Evolutionary conservation across 1,140 invertebrate genomes (phyloP), one percentile per base, ranked within the genome.

Genomic region (Micrasema longulum): DNA sequence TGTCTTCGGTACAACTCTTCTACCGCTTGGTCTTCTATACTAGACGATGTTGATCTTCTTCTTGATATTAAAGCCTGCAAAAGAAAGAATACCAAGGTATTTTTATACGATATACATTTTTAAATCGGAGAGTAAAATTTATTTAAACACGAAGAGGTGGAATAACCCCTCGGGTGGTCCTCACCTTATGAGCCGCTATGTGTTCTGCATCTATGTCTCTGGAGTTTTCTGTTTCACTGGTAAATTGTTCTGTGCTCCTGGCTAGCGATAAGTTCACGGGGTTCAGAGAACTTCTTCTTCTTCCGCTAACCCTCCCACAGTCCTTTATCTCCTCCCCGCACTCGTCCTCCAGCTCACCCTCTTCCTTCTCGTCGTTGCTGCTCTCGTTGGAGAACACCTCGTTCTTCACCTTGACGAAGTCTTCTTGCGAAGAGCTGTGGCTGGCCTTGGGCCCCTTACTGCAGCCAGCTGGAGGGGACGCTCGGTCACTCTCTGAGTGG

Each of bases 201-300:
- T 36, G n/a, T 41, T 67, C 69, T 14, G 63, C 55, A 50, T 83
- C 80, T 45, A 76, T 71, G 43, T 78, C 77, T 43, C 80, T 71
- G 16, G 77, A 78, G 43, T 79, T 78, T 14, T 85, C 82, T 18
- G 74, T 69, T 75, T 73, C 67, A 76, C 76, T 70, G 60, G 68
- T 73, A n/a, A 70, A 63, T 45, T 71, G 67, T 36, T 73, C 77
- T 63, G 76, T 69, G 48, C 82, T 84, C 75, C 80, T 83, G 66
- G 84, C 87, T 18, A 89, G 78, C 67, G 90, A 91, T 52, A 95
- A 84, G 83, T 95, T 95, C 10, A 95, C 93, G 18, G 92, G 92
- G 81, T 93, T 88, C 72, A 79, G 84, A 63, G 79, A 86, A 79
- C 83, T 86, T 60, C 85, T 80, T 71, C 88, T 84, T 69, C 86